Base-by-base conservation (phyloP, 1,140 invertebrate species). In the Trichonephila clavipes region DNA sequence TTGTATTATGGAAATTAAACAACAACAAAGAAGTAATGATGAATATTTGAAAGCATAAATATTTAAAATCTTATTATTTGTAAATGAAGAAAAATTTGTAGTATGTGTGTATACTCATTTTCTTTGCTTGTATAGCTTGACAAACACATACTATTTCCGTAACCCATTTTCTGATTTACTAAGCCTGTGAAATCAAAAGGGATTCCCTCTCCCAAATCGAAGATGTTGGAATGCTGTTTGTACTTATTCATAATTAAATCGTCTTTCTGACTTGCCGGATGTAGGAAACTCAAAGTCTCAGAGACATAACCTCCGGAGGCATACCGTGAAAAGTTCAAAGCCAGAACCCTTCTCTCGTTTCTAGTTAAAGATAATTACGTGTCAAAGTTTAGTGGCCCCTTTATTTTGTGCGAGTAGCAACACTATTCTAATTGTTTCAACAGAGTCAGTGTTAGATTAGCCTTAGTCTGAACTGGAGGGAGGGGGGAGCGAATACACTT, bases 361-460 rank as follows among this genome's bases (percentile, higher is more conserved):
- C 58, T 34, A 90, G 89, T 90, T 81, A 72, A 90, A 90, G 89
- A 90, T 90, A 90, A 90, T 90, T 90, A 82, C 72, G 58, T 62
- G 89, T 82, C 89, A 90, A 90, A 90, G 89, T 90, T 90, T 90
- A 90, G 66, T 90, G 59, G 69, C n/a, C 59, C 72, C 72, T 81
- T 88, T 81, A 61, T 77, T 81, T 90, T n/a, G 89, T 16, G 34
- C 51, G 88, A 24, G 18, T 72, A 59, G 89, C 89, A 90, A 90
- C 89, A 90, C 89, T 28, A 81, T 62, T 82, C 89, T 64, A 90
- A 90, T 90, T 90, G 89, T 90, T 90, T 90, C 89, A 90, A 90
- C 89, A 90, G 89, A 90, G 24, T 59, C 89, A 2, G 28, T 44
- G 88, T 66, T 89, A 89, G 64, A 89, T 89, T 69, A 89, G 88